Evolutionary conservation across 2,888 invertebrate species (phyloP), one percentile per base, ranked within the genome.

Genomic region (Metellina segmentata): DNA sequence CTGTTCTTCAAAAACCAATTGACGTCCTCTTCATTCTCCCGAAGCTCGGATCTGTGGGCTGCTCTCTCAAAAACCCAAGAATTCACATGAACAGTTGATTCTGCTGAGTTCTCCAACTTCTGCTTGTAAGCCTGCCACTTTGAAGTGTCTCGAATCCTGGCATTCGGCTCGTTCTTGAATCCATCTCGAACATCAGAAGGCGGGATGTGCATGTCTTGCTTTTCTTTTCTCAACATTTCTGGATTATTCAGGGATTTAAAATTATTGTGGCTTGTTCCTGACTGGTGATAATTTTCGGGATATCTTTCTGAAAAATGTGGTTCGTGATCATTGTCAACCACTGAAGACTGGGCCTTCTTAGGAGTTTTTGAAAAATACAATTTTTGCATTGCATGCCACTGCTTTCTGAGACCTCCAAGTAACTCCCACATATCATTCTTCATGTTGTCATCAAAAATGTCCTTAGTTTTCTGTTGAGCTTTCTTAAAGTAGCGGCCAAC

Each of bases 21-120:
- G 0, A 20, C 74, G 20, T 81, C 77, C 51, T 81, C 61, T 5
- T 88, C 81, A 16, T 85, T 7, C 16, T 82, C 74, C 34, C 87
- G 19, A 11, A 87, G 13, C 19, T 82, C 61, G 8, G 85, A 87
- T 7, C 91, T 20, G 7, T 52, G 34, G 6, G 78, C 86, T 61
- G 91, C 91, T 71, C 91, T 81, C 9, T 69, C 20, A 48, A 87
- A 82, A 19, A 87, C 53, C 91, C 91, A 91, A 0, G 83, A 78
- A 71, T 82, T 51, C 16, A 49, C 71, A n/a, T 19, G 16, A 61
- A 61, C 16, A 61, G 52, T 4, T 71, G n/a, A 11, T 81, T 69
- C 13, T 5, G 69, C 11, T 81, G 19, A 4, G 20, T 34, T 9
- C 34, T 34, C 61, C 34, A 34, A 34, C 61, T 16, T 61, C 16